A percentile compares a stretch with the other conserved stretches of the same genome.
Evolutionary conservation across 2,113 vertebrate genomes (phyloP).

Genomic region (Peromyscus leucopus): DNA sequence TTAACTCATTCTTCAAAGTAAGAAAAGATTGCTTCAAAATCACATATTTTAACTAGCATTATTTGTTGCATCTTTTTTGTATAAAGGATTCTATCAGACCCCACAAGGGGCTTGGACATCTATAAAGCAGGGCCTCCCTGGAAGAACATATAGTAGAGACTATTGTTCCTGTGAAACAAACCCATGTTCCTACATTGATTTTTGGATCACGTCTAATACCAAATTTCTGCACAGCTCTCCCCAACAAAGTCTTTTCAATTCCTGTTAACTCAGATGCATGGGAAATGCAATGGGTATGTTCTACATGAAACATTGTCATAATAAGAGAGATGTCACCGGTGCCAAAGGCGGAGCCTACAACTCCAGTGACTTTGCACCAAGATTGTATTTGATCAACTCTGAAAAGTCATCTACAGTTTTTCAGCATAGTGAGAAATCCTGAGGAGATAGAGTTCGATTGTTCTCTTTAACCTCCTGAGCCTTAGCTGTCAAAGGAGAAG

Average conservation of each 20-base stretch:
- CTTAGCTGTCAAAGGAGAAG: slow-evolving; percentile 32
- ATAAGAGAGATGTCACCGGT: neutral
- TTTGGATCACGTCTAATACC: slow-evolving; percentile 58
- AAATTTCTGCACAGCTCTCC: slow-evolving; percentile 51
- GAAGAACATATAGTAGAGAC: slow-evolving; percentile 1
- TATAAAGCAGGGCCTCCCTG: slow-evolving; percentile 20
- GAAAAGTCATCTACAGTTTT: slow-evolving; percentile 23
- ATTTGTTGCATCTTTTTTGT: neutral
- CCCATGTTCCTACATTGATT: slow-evolving; percentile 59
- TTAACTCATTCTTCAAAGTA: slow-evolving; percentile 47
- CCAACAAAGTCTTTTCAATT: slow-evolving; percentile 41
- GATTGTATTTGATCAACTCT: slow-evolving; percentile 28
- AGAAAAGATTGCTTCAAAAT: slow-evolving; percentile 51
- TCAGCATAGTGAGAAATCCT: slow-evolving; percentile 61
- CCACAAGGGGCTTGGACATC: neutral
- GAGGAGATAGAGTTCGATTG: slow-evolving; percentile 43
- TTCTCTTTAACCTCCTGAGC: slow-evolving; percentile 54
- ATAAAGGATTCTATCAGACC: neutral
- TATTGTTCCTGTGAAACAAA: slow-evolving; percentile 43
- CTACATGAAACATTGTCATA: neutral
- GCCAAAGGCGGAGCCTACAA: neutral
- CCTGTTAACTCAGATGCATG: slow-evolving; percentile 51
- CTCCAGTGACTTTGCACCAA: slow-evolving; percentile 34
- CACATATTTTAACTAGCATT: slow-evolving; percentile 23
- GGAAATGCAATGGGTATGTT: neutral